A percentile compares a stretch with the other conserved stretches of the same genome.
Evolutionary conservation across 2,113 vertebrate genomes (phyloP).

Genomic region (Psilopsiagon aurifrons): DNA sequence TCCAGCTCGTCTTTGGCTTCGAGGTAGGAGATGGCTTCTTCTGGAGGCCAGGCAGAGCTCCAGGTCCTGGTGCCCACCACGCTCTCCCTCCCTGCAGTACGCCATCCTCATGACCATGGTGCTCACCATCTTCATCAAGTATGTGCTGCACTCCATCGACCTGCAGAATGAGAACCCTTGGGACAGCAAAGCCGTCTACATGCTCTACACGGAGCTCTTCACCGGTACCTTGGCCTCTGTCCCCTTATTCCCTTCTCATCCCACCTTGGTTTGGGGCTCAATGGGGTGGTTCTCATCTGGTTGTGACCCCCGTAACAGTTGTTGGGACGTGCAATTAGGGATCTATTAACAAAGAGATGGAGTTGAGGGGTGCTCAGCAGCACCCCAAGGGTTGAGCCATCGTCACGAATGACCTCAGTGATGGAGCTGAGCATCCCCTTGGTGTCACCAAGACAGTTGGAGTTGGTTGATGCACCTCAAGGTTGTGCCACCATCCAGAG

Average conservation of each 20-base stretch:
- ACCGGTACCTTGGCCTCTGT: conserved; percentile 78
- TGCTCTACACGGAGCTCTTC: conserved; percentile 97
- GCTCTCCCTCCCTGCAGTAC: conserved; percentile 74
- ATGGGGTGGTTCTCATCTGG: no score
- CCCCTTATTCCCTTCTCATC: accelerated
- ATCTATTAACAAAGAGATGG: accelerated
- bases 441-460: background rate
- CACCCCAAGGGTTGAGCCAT: no score
- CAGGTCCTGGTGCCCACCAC: background rate
- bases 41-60: background rate
- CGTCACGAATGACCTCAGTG: background rate
- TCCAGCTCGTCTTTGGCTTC: conserved; percentile 93
- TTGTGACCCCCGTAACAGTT: accelerated
- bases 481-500: accelerated
- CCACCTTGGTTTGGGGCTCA: accelerated
- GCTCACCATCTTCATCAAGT: conserved; percentile 94
- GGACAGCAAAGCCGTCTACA: conserved; percentile 98
- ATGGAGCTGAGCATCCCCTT: background rate
- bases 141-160: conserved; percentile 91
- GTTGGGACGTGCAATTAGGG: accelerated
- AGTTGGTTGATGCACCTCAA: background rate
- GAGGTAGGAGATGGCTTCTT: background rate
- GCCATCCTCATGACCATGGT: conserved; percentile 97
- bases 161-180: conserved; percentile 96
- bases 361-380: background rate